phyloP scores from a whole-genome alignment of 2,888 invertebrate species.

The Erebia palarica region DNA sequence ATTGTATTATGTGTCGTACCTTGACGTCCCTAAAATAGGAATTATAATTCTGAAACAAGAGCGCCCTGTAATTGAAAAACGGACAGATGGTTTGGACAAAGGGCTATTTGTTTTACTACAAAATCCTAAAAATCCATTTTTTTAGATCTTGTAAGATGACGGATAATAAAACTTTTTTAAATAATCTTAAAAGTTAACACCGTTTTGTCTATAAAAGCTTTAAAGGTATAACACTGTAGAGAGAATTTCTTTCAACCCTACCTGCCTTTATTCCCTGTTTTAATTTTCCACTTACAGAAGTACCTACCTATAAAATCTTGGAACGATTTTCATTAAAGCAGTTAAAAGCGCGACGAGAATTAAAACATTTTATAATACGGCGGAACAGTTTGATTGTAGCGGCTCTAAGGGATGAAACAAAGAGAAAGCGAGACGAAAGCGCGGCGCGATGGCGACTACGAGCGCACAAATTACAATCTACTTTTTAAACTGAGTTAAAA shows the following conservation, averaged over 20 bases:
- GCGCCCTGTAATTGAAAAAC: background rate
- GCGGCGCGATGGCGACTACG: background rate
- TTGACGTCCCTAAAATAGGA: too few species aligned
- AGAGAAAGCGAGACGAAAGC: background rate
- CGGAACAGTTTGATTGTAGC: conserved; percentile 27
- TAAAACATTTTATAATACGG: conserved; percentile 23
- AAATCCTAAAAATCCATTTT: too few species aligned
- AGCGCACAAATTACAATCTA: too few species aligned
- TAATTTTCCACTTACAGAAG: conserved; percentile 16
- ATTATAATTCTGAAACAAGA: background rate
- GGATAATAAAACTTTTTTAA: too few species aligned
- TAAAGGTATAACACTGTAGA: background rate
- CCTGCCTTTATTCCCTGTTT: conserved; percentile 2
- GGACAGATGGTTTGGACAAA: too few species aligned
- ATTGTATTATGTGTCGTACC: too few species aligned
- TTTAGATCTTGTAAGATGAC: too few species aligned
- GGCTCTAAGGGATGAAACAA: background rate
- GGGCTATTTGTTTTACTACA: too few species aligned
- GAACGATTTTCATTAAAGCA: conserved; percentile 28
- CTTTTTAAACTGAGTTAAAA: too few species aligned
- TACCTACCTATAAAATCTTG: conserved; percentile 4
- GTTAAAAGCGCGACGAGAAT: conserved; percentile 27
- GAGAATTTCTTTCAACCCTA: conserved; percentile 4
- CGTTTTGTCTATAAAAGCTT: background rate
- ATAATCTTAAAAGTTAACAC: too few species aligned